Conservation (phyloP, 2,888 invertebrate species). For the Synanthedon tipuliformis region DNA sequence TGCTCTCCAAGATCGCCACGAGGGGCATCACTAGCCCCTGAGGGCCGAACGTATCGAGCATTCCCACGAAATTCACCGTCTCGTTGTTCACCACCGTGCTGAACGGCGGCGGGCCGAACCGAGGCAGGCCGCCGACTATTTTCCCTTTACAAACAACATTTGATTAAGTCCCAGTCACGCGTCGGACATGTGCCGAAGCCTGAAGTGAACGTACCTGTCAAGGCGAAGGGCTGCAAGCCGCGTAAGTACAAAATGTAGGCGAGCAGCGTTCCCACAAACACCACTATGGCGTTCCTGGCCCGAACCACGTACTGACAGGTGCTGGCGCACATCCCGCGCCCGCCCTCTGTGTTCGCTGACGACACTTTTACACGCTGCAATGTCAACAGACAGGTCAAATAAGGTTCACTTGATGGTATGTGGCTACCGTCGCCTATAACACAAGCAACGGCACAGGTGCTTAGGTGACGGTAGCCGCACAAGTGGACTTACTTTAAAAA, state of each 20-base stretch:
- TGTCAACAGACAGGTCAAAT: too few species aligned
- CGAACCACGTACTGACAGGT: constrained; percentile 61
- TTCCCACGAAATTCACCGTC: constrained; percentile 70
- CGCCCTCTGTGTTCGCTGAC: not conserved
- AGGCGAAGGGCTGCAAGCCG: constrained; percentile 71
- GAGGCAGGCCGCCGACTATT: constrained; percentile 78
- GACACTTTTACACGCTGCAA: not conserved
- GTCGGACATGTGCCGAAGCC: too few species aligned
- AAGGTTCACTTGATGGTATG: too few species aligned
- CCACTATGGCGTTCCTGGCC: constrained; percentile 83
- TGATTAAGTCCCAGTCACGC: too few species aligned
- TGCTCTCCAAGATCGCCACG: constrained; percentile 78
- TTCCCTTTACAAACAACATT: constrained; percentile 37
- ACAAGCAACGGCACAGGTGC: too few species aligned
- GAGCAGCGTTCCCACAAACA: constrained; percentile 74
- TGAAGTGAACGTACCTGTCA: constrained; percentile 68
- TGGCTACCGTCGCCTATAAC: too few species aligned
- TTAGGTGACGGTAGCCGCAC: too few species aligned
- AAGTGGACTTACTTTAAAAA: not conserved
- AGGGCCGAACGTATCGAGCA: constrained; percentile 72
- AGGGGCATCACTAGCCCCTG: constrained; percentile 77
- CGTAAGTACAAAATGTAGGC: constrained; percentile 60
- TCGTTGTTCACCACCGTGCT: constrained; percentile 68
- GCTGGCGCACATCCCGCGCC: constrained; percentile 11
- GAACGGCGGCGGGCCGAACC: constrained; percentile 77